phyloP scores from a whole-genome alignment of 2,888 invertebrate species.

The Zhengitettix transpicula region DNA sequence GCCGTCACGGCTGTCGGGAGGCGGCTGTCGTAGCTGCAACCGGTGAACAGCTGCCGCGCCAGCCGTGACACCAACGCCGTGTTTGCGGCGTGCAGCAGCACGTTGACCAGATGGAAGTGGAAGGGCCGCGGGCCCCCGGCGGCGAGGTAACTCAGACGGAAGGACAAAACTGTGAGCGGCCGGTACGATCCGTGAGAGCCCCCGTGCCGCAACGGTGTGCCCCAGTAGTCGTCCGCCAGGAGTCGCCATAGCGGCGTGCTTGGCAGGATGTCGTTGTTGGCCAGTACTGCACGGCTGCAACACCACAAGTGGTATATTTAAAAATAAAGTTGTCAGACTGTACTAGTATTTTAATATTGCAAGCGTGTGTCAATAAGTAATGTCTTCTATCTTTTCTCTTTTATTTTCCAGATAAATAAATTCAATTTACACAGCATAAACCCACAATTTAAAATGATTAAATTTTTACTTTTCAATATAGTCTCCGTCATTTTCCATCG shows the following conservation, averaged over 20 bases:
- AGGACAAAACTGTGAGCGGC: constrained; percentile 77
- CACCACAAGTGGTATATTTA: too few relatives aligned
- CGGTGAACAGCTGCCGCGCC: constrained; percentile 35
- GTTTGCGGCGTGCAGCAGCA: constrained; percentile 70
- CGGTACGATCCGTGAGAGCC: constrained; percentile 96
- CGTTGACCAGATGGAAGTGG: constrained; percentile 76
- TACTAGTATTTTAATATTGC: too few relatives aligned
- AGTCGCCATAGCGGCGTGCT: constrained; percentile 67
- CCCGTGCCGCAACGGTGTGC: constrained; percentile 77
- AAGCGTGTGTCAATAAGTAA: too few relatives aligned
- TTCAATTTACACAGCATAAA: too few relatives aligned
- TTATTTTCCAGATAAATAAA: too few relatives aligned
- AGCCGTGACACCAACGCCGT: constrained; percentile 67
- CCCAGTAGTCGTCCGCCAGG: constrained; percentile 94
- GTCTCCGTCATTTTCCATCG: too few relatives aligned
- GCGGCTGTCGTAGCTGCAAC: constrained; percentile 8
- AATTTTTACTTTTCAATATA: too few relatives aligned
- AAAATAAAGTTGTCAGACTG: too few relatives aligned
- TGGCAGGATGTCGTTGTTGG: constrained; percentile 76
- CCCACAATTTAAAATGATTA: too few relatives aligned
- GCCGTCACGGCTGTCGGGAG: constrained; percentile 40
- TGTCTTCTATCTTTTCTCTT: too few relatives aligned
- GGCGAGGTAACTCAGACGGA: constrained; percentile 62
- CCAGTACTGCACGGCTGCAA: constrained; percentile 84
- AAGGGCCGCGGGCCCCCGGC: constrained; percentile 50